Evolutionary conservation across 2,888 invertebrate genomes (phyloP).

Genomic region (Onthophagus sagittarius): DNA sequence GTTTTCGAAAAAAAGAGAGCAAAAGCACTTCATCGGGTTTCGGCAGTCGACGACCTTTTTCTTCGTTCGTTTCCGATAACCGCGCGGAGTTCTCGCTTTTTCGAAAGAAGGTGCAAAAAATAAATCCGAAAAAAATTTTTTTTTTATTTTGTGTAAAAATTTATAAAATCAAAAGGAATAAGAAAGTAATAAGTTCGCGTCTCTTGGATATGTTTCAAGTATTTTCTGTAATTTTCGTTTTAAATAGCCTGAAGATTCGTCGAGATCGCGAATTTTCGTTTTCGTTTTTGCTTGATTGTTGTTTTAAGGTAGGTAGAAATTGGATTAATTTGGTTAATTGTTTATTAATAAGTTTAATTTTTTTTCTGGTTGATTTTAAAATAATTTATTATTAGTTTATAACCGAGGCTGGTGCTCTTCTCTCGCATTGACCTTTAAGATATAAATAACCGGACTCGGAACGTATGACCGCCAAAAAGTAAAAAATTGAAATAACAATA

Average conservation of each 20-base stretch:
- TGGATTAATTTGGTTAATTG: neutral
- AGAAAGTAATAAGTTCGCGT: no score
- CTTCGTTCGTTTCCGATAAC: neutral
- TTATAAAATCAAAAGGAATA: no score
- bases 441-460: neutral
- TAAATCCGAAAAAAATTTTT: no score
- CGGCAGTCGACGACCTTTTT: neutral
- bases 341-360: neutral
- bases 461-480: neutral
- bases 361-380: neutral
- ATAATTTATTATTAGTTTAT: neutral
- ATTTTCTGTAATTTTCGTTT: neutral
- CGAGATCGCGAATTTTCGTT: no score
- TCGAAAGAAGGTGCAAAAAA: neutral
- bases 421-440: neutral
- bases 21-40: neutral
- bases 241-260: no score
- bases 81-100: neutral
- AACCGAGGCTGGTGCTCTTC: neutral
- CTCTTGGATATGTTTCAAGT: neutral
- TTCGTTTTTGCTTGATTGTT: neutral
- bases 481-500: neutral
- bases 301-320: neutral
- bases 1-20: no score
- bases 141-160: constrained; percentile 1